Conservation (phyloP, 2,113 vertebrate genomes). For the Variabilichromis moorii region DNA sequence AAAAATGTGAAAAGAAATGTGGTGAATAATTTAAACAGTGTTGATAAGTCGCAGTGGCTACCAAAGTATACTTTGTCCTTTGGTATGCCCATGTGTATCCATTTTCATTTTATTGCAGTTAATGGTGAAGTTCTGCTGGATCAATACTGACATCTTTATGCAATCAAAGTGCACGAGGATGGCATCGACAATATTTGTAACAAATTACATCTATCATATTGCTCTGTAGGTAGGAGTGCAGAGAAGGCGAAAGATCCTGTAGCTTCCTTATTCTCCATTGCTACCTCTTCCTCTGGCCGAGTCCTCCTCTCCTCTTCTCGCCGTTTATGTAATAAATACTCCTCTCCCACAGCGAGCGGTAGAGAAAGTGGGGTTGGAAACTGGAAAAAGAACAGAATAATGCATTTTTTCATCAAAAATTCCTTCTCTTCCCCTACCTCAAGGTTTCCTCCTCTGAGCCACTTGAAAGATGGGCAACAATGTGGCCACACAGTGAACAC, state of each 20-base stretch:
- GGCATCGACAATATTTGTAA: neutral
- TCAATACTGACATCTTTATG: neutral
- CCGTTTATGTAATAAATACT: slow-evolving; percentile 76
- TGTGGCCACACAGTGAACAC: slow-evolving; percentile 74
- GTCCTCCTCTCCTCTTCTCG: slow-evolving; percentile 7
- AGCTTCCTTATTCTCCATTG: slow-evolving; percentile 16
- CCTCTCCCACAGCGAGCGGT: slow-evolving; percentile 45
- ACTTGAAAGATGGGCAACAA: slow-evolving; percentile 76
- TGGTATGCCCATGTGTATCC: neutral
- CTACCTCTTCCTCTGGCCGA: slow-evolving; percentile 23
- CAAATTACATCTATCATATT: neutral
- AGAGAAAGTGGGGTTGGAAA: slow-evolving; percentile 32
- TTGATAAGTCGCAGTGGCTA: neutral
- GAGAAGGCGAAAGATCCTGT: slow-evolving; percentile 4
- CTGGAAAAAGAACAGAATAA: slow-evolving; percentile 65
- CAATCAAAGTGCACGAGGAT: neutral
- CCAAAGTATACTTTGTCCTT: neutral
- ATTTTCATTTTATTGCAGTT: neutral
- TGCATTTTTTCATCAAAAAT: slow-evolving; percentile 77
- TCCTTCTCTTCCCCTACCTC: slow-evolving; percentile 73
- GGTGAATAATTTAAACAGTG: neutral
- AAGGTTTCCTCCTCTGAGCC: slow-evolving; percentile 72
- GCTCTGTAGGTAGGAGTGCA: neutral
- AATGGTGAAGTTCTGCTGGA: neutral
- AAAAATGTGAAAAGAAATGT: neutral